These are phyloP conservation scores for Prunella strophiata DNA, from an alignment of 2,797 vertebrate genomes.

Conservation along the genomic window DNA sequence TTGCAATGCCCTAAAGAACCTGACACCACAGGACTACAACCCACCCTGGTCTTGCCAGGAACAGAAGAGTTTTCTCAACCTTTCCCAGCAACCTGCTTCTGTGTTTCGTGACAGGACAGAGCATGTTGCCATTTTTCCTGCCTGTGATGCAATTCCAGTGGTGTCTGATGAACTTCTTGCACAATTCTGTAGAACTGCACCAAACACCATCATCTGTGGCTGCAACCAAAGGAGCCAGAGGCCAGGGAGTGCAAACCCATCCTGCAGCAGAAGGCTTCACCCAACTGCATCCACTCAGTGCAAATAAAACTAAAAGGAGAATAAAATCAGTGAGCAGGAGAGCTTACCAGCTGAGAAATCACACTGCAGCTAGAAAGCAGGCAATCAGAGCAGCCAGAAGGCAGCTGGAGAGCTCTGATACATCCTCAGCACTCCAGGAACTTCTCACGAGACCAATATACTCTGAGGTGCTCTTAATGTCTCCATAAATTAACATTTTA, in stretches of 20 bases:
- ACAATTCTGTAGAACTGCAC: not conserved
- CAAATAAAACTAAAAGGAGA: slow-evolving; percentile 6
- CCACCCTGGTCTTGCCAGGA: not conserved
- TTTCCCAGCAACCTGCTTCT: not conserved
- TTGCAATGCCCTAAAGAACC: not conserved
- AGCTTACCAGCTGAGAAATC: not conserved
- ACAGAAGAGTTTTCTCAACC: not conserved
- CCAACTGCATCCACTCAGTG: not conserved
- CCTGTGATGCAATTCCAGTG: not conserved
- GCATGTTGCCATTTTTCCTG: not conserved
- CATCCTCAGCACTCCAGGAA: not conserved
- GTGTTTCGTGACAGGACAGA: not conserved
- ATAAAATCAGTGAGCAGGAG: not conserved
- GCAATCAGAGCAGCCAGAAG: not conserved
- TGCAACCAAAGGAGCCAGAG: not conserved
- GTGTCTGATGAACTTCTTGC: not conserved
- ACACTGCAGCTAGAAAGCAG: not conserved
- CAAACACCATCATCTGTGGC: not conserved
- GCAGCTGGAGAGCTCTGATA: not conserved
- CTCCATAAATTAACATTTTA: slow-evolving; percentile 45
- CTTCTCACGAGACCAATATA: not conserved
- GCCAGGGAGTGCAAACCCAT: not conserved
- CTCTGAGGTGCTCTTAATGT: not conserved
- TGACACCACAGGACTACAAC: not conserved
- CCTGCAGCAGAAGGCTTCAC: not conserved